Percentiles rank a stretch among this genome's conserved stretches.
Evolutionary conservation across 2,888 invertebrate species (phyloP).

Genomic region (Serrognathus titanus): DNA sequence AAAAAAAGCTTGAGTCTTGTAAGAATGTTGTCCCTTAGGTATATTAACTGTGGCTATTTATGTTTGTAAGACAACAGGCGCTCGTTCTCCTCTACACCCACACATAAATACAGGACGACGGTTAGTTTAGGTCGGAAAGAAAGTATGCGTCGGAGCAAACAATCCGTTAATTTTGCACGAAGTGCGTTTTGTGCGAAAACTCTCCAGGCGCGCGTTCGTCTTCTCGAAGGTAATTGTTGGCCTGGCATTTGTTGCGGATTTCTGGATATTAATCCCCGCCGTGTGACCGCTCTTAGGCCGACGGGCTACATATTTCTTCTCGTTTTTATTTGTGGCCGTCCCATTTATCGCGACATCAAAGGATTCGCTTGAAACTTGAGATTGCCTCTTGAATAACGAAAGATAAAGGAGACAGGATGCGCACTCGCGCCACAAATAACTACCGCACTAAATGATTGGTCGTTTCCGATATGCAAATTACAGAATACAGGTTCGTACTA

Average conservation of each 20-base stretch:
- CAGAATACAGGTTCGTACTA: background rate
- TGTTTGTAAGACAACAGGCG: too few species aligned
- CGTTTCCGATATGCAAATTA: conserved; percentile 25
- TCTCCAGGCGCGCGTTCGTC: conserved; percentile 12
- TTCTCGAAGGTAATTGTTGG: conserved; percentile 17
- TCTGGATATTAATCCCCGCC: conserved; percentile 17
- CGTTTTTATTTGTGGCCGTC: conserved; percentile 21
- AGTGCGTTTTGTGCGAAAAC: too few species aligned
- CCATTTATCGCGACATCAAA: conserved; percentile 25
- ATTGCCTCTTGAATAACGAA: conserved; percentile 22
- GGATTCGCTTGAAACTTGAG: conserved; percentile 18
- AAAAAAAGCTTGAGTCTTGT: too few species aligned
- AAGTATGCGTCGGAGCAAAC: too few species aligned
- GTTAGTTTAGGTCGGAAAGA: too few species aligned
- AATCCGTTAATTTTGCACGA: too few species aligned
- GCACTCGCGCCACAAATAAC: conserved; percentile 2
- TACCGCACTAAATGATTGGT: conserved; percentile 25
- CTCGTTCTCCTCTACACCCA: too few species aligned
- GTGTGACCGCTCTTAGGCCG: conserved; percentile 13
- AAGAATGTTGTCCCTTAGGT: too few species aligned
- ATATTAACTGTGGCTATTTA: too few species aligned
- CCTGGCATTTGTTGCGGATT: conserved; percentile 13
- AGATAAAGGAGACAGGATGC: conserved; percentile 19
- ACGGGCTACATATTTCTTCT: conserved; percentile 11
- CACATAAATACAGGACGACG: too few species aligned